A percentile compares a stretch with the other conserved stretches of the same genome.
Conservation (phyloP, 2,113 vertebrate genomes). For the Hemiscyllium ocellatum region DNA sequence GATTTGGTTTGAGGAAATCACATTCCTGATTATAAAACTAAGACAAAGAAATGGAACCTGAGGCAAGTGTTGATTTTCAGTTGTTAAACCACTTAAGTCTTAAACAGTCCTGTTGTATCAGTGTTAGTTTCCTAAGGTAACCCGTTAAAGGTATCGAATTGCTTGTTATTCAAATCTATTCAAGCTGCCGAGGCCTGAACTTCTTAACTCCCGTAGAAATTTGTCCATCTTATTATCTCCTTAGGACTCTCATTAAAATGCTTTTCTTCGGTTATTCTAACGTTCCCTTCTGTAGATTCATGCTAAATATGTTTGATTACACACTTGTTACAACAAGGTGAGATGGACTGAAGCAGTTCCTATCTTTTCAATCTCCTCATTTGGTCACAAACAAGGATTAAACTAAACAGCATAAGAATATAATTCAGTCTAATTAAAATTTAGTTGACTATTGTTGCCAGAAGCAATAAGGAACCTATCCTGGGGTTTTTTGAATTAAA, state of each 20-base stretch:
- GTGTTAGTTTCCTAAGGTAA: not conserved
- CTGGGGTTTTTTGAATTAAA: no score
- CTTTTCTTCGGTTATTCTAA: not conserved
- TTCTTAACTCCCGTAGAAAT: not conserved
- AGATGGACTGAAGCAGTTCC: no score
- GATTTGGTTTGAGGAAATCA: not conserved
- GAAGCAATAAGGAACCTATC: no score
- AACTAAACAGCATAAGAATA: no score
- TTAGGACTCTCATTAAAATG: not conserved
- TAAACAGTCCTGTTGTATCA: not conserved
- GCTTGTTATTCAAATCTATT: not conserved
- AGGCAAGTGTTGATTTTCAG: not conserved
- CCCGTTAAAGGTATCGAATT: no score
- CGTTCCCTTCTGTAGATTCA: not conserved
- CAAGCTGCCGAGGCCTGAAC: not conserved
- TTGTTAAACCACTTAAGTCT: not conserved
- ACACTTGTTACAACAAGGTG: no score
- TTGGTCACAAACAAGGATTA: no score
- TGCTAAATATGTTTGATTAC: not conserved
- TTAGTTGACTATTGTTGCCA: no score
- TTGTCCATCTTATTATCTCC: no score
- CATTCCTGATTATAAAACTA: not conserved
- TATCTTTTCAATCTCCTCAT: no score
- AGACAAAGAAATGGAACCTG: not conserved
- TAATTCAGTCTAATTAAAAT: no score